Evolutionary conservation across 1,140 invertebrate species (phyloP), one percentile per base, ranked within the genome.

Genomic region (Micrasema minimum): DNA sequence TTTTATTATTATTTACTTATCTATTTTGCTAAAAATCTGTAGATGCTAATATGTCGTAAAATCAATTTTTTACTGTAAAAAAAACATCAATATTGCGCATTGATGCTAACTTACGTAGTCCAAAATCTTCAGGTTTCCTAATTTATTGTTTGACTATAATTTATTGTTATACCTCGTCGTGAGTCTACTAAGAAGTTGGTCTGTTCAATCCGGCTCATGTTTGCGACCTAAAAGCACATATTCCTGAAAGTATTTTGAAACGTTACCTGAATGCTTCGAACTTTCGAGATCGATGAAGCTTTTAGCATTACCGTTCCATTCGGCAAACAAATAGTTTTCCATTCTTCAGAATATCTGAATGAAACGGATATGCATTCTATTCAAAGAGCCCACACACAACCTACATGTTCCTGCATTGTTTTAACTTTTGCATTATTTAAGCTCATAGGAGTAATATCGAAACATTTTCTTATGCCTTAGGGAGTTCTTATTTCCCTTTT

Each of bases 381-480:
- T 35, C 53, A 16, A 16, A 57, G 11, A n/a, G 18, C 50, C 50
- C 26, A 51, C 48, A 55, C 14, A 26, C 18, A n/a, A 18, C 18
- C 48, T 51, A 11, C 20, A n/a, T n/a, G 5, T n/a, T 5, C 9
- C 14, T 10, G n/a, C 53, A 57, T 57, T 57, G 53, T 57, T 57
- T 57, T 57, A 57, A 18, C 14, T 57, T 35, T 57, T 38, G 53
- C 53, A 37, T 57, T 37, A 57, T 57, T 57, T 16, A 37, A 51
- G n/a, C 53, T 38, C 37, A 37, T 31, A 5, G 53, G 26, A 57
- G 22, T 22, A 57, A 57, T 57, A 12, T 3, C n/a, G 31, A 57
- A n/a, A n/a, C n/a, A n/a, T n/a, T n/a, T n/a, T n/a, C n/a, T n/a
- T n/a, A n/a, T n/a, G n/a, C n/a, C n/a, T n/a, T n/a, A n/a, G n/a